Base-by-base conservation (phyloP, 1,140 invertebrate species). In the Bombus impatiens region DNA sequence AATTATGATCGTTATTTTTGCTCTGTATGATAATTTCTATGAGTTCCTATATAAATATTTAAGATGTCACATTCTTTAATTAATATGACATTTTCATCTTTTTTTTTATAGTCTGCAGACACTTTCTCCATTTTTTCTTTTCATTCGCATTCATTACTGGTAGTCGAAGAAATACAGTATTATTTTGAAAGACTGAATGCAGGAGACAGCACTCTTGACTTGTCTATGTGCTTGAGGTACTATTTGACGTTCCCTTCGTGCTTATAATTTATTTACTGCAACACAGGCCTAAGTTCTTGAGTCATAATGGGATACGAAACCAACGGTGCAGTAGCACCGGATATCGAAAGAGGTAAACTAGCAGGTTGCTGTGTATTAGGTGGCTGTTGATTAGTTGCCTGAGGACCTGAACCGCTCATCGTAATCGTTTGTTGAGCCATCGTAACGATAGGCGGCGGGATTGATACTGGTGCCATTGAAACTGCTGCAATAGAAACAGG, bases 221-320 rank as follows among this genome's bases (percentile, higher is more conserved):
- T 28, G 35, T 67, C 25, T 32, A 72, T 10, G 9, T 44, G 47
- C 40, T 47, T 84, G 53, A 83, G 62, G 37, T 57, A 53, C 70
- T 67, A n/a, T 77, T 72, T 47, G 22, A 81, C 47, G 79, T 78
- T 67, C 15, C 32, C 53, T 53, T 85, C 35, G 35, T 25, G 32
- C n/a, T 9, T 42, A 40, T 40, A 62, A 57, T 37, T 91, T 92
- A 94, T 89, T 92, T 93, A 95, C 89, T 95, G 94, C 42, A 95
- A 82, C 15, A 95, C 95, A 25, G 95, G 95, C 92, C 95, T 93
- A 57, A 95, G 93, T 76, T 95, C 94, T 91, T 97, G 96, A 42
- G 96, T 97, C 95, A 97, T 96, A 75, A 97, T 97, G 25, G 97
- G 97, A 93, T 97, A 97, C 22, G 97, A 97, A 62, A 97, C 96